Evolutionary conservation across 2,113 vertebrate species (phyloP), one percentile per base, ranked within the genome.

Genomic region (Anser cygnoides): DNA sequence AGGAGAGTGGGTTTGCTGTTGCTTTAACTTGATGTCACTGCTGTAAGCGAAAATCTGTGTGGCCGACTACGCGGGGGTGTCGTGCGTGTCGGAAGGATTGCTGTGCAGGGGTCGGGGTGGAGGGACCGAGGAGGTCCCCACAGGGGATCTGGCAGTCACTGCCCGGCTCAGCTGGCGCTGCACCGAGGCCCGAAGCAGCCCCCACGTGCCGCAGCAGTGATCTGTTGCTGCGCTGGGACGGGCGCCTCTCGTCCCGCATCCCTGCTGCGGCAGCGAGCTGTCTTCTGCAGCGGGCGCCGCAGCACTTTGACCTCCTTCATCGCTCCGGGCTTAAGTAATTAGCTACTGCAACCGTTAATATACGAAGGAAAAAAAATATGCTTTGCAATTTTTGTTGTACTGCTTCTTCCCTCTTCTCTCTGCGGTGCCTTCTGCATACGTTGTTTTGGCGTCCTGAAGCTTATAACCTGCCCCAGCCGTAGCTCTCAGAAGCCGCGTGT

Each of bases 321-420:
- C 62, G 16, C 86, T 77, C 37, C 44, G 54, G 68, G 62, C 71
- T 95, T 87, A 90, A 78, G 55, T 77, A 86, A 89, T 93, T 84
- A 54, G 14, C 49, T 84, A 3, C 54, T n/a, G 54, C 41, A 71
- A 62, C 61, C 58, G 62, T 88, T 87, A 58, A 23, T 70, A 13
- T 26, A 67, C 52, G 22, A 37, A 54, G 50, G 41, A 1, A 16
- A 35, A 55, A 65, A 49, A 10, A 52, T 23, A 44, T 3, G 4
- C 59, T 28, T 76, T 57, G 63, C 23, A 15, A 29, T 22, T 87
- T 92, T 79, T 50, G 31, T 66, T 85, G 66, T 73, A 13, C 5
- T 15, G 84, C 68, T 17, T 3, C 43, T 65, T 44, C 71, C 5
- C 52, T 84, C 68, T 96, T 59, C 57, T 85, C 28, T 93, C 72